These are phyloP conservation scores for Therioaphis trifolii DNA, from an alignment of 2,888 invertebrate species.

Conservation along the genomic window DNA sequence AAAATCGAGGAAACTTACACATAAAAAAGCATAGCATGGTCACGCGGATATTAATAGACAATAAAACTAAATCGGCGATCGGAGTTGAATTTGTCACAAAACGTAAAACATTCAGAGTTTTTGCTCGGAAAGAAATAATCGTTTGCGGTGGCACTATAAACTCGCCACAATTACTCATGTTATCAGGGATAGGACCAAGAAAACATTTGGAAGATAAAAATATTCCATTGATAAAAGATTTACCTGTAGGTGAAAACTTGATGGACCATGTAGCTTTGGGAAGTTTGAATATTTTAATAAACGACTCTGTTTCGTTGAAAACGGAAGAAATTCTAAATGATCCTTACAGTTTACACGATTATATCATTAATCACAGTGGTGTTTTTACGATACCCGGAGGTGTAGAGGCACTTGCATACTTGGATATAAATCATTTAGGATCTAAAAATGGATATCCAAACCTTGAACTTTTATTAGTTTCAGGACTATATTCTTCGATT, in stretches of 20 bases:
- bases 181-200: constrained; percentile 81
- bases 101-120: constrained; percentile 72
- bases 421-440: constrained; percentile 73
- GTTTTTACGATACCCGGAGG: constrained; percentile 76
- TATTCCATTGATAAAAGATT: constrained; percentile 73
- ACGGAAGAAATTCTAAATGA: constrained; percentile 68
- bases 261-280: constrained; percentile 79
- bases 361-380: constrained; percentile 72
- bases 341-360: constrained; percentile 70
- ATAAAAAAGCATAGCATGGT: constrained; percentile 74
- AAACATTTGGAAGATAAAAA: constrained; percentile 72
- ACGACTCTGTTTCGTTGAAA: constrained; percentile 68
- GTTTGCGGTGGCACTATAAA: constrained; percentile 81
- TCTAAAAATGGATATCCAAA: constrained; percentile 74
- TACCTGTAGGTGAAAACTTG: constrained; percentile 77
- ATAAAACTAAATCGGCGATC: constrained; percentile 72
- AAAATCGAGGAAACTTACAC: constrained; percentile 75
- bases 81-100: constrained; percentile 75
- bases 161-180: constrained; percentile 81
- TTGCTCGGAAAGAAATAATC: constrained; percentile 79
- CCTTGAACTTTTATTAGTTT: constrained; percentile 75
- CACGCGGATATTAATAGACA: constrained; percentile 73
- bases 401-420: constrained; percentile 76
- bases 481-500: constrained; percentile 72
- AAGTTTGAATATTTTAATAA: constrained; percentile 74